Conservation (phyloP, 2,113 vertebrate genomes). For the Gracilinanus agilis region DNA sequence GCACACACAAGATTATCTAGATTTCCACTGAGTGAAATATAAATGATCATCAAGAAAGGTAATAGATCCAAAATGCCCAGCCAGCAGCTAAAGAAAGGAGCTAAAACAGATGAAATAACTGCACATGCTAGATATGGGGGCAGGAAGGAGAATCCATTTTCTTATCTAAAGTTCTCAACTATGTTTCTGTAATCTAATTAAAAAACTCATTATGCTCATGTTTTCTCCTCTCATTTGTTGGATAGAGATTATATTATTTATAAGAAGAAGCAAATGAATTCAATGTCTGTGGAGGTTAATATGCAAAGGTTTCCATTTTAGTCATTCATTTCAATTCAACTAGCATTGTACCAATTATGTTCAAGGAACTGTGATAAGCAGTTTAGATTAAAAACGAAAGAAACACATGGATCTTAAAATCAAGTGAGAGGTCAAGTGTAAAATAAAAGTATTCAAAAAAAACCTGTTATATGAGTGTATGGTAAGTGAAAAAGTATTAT, state of each 20-base stretch:
- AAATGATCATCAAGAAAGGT: constrained; percentile 64
- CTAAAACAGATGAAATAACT: neutral
- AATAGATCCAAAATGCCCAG: constrained; percentile 60
- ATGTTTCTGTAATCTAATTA: neutral
- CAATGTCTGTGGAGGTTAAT: neutral
- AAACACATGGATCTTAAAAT: no score
- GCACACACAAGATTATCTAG: constrained; percentile 41
- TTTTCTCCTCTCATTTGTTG: neutral
- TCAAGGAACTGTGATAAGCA: no score
- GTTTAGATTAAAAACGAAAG: no score
- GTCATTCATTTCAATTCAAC: no score
- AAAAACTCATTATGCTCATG: neutral
- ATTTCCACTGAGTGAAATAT: constrained; percentile 45
- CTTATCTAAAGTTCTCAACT: neutral
- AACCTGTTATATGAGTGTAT: no score
- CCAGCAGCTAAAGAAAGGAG: constrained; percentile 27
- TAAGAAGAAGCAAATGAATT: neutral
- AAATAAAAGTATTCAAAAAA: no score
- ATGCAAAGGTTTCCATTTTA: neutral
- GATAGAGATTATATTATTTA: constrained; percentile 14
- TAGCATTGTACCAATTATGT: no score
- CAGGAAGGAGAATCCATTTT: neutral
- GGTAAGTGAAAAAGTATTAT: no score
- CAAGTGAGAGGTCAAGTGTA: no score
- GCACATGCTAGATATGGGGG: neutral